Base-by-base conservation (phyloP, 2,797 vertebrate genomes). In the Benthosema pterotum region DNA sequence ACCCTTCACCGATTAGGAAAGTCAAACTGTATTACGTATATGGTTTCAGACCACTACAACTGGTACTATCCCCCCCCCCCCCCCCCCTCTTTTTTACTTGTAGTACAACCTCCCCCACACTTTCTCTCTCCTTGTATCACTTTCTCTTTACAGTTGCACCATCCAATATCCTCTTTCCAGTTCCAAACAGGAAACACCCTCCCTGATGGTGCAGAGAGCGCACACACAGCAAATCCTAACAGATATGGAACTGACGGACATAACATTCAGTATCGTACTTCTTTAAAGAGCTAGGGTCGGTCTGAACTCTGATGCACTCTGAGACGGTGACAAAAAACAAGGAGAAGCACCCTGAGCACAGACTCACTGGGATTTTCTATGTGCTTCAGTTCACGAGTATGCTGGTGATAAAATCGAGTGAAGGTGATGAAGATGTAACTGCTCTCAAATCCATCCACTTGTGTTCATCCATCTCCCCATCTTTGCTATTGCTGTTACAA, bases 131-230 rank as follows among this genome's bases (percentile, higher is more conserved):
- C n/a, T n/a, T 47, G 18, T 42, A 42, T 65, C 28, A 17, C 32
- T 32, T 11, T 15, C 49, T 53, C 25, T 12, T 22, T 60, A 52
- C 18, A 13, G 42, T 14, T 22, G 14, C 52, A 58, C 47, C 11
- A 14, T 57, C 15, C 15, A 38, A 67, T 59, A 66, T 72, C 63
- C 62, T 61, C 57, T 54, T 68, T 63, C 69, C 67, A 76, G 15
- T 68, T 63, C 69, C 67, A 76, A 15, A 74, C 54, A 75, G 72
- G 78, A 85, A 80, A 52, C 18, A 13, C 49, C 47, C 57, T 56
- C 51, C 13, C 60, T 45, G 19, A 52, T 25, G 61, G 5, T 52
- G 51, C 52, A 54, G 13, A 62, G 11, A 57, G 43, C 62, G 42
- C 52, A 62, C 56, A 71, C 63, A 57, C 12, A 8, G 3, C 5